Conservation (phyloP, 2,113 vertebrate species). For the Semnornis frantzii region DNA sequence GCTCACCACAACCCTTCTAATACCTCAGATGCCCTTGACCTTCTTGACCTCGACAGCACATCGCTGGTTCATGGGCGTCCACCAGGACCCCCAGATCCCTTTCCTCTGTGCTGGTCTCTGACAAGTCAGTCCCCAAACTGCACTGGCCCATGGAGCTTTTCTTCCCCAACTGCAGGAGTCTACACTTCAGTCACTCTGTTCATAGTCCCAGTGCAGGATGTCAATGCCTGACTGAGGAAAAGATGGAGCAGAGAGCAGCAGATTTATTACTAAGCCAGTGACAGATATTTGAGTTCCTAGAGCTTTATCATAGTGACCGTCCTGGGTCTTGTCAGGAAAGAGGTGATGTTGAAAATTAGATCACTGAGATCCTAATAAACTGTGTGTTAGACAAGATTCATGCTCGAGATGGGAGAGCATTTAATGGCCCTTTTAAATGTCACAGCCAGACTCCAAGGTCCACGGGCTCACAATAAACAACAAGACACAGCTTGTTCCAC, state of each 20-base stretch:
- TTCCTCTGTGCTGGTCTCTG: too few relatives aligned
- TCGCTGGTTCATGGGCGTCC: too few relatives aligned
- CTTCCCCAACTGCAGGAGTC: too few relatives aligned
- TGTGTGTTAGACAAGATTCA: conserved; percentile 14
- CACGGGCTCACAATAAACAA: conserved; percentile 1
- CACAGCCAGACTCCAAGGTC: conserved; percentile 6
- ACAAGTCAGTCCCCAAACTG: too few relatives aligned
- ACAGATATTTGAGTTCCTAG: neutral
- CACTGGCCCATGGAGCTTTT: too few relatives aligned
- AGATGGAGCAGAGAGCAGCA: neutral
- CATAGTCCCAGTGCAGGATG: neutral
- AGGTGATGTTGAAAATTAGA: conserved; percentile 34
- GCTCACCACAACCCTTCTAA: too few relatives aligned
- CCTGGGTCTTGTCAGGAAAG: conserved; percentile 7
- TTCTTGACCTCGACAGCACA: too few relatives aligned
- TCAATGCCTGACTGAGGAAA: neutral
- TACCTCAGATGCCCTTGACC: too few relatives aligned
- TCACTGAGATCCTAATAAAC: conserved; percentile 29
- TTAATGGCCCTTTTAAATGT: conserved; percentile 36
- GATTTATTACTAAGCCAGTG: conserved; percentile 19
- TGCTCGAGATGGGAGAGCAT: neutral
- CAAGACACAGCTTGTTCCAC: neutral
- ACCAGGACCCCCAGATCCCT: too few relatives aligned
- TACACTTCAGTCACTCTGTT: neutral
- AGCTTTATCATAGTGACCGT: neutral